Conservation (phyloP, 2,797 vertebrate species). For the Diglossa cyanea region DNA sequence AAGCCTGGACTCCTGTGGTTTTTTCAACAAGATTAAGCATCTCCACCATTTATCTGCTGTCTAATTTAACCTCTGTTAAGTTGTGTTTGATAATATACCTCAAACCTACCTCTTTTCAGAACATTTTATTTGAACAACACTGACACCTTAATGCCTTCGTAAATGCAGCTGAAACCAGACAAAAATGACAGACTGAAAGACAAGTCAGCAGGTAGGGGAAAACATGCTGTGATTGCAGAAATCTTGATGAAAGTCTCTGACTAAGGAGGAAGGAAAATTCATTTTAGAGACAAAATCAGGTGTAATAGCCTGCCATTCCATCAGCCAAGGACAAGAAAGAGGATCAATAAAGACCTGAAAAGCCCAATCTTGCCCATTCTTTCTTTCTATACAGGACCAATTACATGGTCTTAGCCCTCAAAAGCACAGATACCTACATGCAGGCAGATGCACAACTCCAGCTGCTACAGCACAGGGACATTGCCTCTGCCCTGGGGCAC, state of each 20-base stretch:
- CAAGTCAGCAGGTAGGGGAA: neutral
- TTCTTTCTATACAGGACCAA: neutral
- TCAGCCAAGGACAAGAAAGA: neutral
- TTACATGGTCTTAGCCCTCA: neutral
- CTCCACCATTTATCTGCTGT: neutral
- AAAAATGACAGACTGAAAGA: neutral
- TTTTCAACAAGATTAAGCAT: neutral
- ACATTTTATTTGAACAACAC: neutral
- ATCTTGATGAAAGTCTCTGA: neutral
- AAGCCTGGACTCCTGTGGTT: neutral
- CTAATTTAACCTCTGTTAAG: neutral
- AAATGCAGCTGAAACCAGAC: neutral
- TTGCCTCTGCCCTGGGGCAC: neutral
- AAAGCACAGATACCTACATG: fast-evolving
- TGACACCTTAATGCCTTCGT: neutral
- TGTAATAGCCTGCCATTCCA: neutral
- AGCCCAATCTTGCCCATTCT: neutral
- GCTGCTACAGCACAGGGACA: neutral
- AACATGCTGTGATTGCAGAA: neutral
- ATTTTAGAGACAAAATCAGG: neutral
- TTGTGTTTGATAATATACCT: neutral
- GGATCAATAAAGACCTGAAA: neutral
- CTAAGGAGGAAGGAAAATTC: neutral
- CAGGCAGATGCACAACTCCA: neutral
- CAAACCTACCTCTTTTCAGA: neutral